Conservation (phyloP, 2,888 invertebrate genomes). For the Apamea sordens region DNA sequence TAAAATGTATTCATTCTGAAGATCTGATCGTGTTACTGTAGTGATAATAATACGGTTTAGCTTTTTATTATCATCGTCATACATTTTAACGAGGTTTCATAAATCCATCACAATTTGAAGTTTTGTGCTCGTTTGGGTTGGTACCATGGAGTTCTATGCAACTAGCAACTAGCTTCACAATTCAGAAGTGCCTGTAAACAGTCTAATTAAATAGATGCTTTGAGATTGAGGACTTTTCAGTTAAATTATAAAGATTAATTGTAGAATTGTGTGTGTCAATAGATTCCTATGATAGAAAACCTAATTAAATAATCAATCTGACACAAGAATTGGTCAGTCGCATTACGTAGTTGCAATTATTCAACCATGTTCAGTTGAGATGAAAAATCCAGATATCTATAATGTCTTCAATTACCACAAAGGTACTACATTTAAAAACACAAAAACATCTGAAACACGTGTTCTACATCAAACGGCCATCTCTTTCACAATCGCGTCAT, state of each 20-base stretch:
- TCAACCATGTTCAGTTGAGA: neutral
- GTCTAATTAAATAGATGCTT: neutral
- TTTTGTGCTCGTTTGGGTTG: neutral
- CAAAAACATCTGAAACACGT: neutral
- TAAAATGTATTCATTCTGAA: slow-evolving; percentile 46
- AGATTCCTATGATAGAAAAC: neutral
- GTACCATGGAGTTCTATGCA: neutral
- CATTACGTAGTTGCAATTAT: neutral
- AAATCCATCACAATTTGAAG: neutral
- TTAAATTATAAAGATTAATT: no score
- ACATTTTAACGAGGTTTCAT: neutral
- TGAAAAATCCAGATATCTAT: neutral
- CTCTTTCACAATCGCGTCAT: slow-evolving; percentile 21
- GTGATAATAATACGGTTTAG: slow-evolving; percentile 35
- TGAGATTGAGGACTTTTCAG: neutral
- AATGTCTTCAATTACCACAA: neutral
- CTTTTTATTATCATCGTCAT: slow-evolving; percentile 17
- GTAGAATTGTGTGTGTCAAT: neutral
- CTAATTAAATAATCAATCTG: neutral
- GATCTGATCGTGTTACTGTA: slow-evolving; percentile 32
- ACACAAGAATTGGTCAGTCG: neutral
- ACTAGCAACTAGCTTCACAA: neutral
- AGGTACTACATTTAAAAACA: neutral
- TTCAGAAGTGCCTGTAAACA: neutral
- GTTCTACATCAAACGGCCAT: slow-evolving; percentile 1